These are phyloP conservation scores for Brenthis daphne DNA, from an alignment of 2,888 invertebrate genomes.

Conservation along the genomic window DNA sequence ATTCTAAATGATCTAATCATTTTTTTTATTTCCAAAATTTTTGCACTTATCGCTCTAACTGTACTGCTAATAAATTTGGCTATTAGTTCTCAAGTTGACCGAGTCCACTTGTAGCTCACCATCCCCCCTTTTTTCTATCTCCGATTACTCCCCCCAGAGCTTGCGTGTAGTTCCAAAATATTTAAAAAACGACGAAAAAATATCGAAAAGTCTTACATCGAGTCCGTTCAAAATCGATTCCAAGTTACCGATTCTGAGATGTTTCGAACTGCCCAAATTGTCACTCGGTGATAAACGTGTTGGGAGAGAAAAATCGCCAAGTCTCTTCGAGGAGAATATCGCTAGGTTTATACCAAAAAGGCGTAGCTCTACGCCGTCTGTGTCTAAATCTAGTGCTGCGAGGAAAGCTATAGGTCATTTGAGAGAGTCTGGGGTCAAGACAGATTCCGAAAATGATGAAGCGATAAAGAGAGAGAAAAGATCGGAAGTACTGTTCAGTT, in stretches of 20 bases:
- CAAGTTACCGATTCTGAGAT: constrained; percentile 57
- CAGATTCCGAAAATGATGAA: constrained; percentile 69
- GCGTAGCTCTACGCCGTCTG: constrained; percentile 63
- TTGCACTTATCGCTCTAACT: background rate
- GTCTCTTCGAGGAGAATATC: constrained; percentile 20
- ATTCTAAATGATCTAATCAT: background rate
- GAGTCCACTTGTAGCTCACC: constrained; percentile 53
- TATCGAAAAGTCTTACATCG: constrained; percentile 56
- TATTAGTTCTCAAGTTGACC: constrained; percentile 40
- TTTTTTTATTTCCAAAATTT: background rate
- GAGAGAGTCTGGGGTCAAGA: constrained; percentile 59
- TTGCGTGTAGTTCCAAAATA: constrained; percentile 41
- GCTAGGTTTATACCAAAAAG: constrained; percentile 54
- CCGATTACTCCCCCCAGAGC: constrained; percentile 54
- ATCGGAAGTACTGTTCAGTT: constrained; percentile 58
- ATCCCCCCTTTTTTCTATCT: constrained; percentile 55
- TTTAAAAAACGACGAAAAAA: constrained; percentile 19
- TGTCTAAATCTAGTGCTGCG: constrained; percentile 42
- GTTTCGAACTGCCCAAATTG: constrained; percentile 60
- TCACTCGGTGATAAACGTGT: constrained; percentile 47
- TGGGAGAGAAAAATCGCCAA: constrained; percentile 37
- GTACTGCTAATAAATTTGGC: no score
- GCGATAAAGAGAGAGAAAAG: constrained; percentile 35
- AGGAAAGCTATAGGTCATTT: constrained; percentile 57
- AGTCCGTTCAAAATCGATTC: constrained; percentile 58